Conservation (phyloP, 92 coral and sea anemone genomes). For the Meandrina meandrites region DNA sequence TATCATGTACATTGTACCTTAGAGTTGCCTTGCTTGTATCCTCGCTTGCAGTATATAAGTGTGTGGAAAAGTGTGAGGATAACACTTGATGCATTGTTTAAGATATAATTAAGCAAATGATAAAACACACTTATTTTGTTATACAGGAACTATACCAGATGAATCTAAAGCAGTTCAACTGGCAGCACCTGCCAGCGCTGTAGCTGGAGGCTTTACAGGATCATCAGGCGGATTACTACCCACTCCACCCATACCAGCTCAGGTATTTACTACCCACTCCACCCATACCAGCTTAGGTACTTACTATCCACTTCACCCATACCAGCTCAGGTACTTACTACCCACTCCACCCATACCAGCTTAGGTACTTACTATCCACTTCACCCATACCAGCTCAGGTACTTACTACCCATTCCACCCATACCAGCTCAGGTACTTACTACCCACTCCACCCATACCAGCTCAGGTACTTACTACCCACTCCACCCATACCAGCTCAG, state of each 20-base stretch:
- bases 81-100: too few species aligned
- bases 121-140: not conserved
- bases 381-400: not conserved
- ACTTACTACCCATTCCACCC: too few species aligned
- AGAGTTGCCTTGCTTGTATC: too few species aligned
- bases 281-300: too few species aligned
- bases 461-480: conserved; percentile 28
- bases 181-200: conserved; percentile 80
- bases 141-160: conserved; percentile 72
- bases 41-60: too few species aligned
- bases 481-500: not conserved
- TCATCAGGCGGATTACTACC: conserved; percentile 73
- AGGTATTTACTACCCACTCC: conserved; percentile 9
- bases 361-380: conserved; percentile 15
- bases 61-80: too few species aligned
- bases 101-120: not conserved
- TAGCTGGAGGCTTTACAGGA: conserved; percentile 70
- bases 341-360: conserved; percentile 14
- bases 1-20: too few species aligned
- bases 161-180: conserved; percentile 80
- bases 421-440: not conserved
- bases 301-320: too few species aligned
- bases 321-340: not conserved
- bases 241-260: conserved; percentile 61
- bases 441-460: conserved; percentile 68